A percentile compares a stretch with the other conserved stretches of the same genome.
phyloP scores from a whole-genome alignment of 2,113 vertebrate genomes.

The Megaceryle torquata region DNA sequence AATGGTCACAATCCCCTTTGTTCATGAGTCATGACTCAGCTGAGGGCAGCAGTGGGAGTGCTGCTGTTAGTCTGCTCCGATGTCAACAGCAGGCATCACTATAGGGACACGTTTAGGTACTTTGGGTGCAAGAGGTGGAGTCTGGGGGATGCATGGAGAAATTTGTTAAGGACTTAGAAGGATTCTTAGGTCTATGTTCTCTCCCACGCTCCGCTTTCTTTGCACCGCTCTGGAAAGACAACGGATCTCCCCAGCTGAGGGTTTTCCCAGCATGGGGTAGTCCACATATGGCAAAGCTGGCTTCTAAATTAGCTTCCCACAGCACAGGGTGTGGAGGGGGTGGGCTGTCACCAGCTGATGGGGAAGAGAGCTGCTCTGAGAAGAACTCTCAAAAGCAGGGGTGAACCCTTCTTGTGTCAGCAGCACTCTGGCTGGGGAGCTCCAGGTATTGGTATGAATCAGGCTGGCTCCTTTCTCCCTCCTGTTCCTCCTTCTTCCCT shows the following conservation, averaged over 20 bases:
- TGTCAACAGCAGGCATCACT: conserved; percentile 43
- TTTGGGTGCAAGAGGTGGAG: conserved; percentile 29
- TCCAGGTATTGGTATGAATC: conserved; percentile 5
- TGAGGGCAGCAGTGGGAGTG: conserved; percentile 33
- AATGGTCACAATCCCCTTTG: conserved; percentile 62
- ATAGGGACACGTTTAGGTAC: neutral
- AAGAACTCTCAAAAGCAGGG: neutral
- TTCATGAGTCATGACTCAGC: conserved; percentile 55
- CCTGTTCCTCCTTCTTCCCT: neutral
- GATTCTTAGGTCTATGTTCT: conserved; percentile 23
- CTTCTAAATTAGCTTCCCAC: conserved; percentile 58
- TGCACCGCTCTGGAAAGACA: conserved; percentile 2
- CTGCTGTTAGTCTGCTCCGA: conserved; percentile 24
- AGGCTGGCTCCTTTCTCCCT: neutral
- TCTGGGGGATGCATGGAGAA: neutral
- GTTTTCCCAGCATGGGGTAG: conserved; percentile 64
- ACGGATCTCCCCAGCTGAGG: conserved; percentile 54
- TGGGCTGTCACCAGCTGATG: conserved; percentile 34
- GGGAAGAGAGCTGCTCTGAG: neutral
- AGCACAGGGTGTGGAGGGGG: conserved; percentile 17
- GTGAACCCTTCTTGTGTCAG: neutral
- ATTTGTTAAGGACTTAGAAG: neutral
- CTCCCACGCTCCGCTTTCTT: conserved; percentile 31
- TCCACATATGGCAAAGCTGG: conserved; percentile 56
- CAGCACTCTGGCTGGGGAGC: neutral